Evolutionary conservation across 1,140 invertebrate species (phyloP).

Genomic region (Octopus sinensis): DNA sequence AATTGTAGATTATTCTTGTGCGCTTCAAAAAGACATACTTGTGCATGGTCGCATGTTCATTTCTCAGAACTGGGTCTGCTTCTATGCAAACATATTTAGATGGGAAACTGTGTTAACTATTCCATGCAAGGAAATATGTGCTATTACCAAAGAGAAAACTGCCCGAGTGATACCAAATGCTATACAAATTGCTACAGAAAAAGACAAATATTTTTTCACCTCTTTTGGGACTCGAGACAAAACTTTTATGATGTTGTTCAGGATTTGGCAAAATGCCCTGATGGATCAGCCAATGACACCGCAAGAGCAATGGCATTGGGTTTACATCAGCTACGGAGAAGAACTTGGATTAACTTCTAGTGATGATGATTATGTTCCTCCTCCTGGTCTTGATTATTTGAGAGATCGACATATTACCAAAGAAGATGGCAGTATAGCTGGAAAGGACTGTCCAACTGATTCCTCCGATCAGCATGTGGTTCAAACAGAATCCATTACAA

Average conservation of each 20-base stretch:
- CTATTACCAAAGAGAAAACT: slow-evolving; percentile 90
- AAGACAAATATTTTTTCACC: slow-evolving; percentile 88
- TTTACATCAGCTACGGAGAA: slow-evolving; percentile 86
- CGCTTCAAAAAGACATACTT: slow-evolving; percentile 86
- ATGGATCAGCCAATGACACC: slow-evolving; percentile 82
- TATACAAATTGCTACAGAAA: slow-evolving; percentile 77
- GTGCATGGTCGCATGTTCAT: slow-evolving; percentile 88
- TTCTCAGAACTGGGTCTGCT: slow-evolving; percentile 88
- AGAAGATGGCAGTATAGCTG: no score
- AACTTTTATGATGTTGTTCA: slow-evolving; percentile 89
- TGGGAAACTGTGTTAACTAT: slow-evolving; percentile 80
- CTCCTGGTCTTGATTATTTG: no score
- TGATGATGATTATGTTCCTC: no score
- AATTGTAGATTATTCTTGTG: slow-evolving; percentile 95
- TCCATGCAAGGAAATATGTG: slow-evolving; percentile 82
- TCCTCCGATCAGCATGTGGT: no score
- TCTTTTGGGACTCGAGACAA: slow-evolving; percentile 89
- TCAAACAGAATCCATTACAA: no score
- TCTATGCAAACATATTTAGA: slow-evolving; percentile 91
- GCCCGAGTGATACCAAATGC: slow-evolving; percentile 93
- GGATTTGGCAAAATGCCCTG: slow-evolving; percentile 92
- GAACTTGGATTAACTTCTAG: slow-evolving; percentile 87
- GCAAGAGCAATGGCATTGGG: slow-evolving; percentile 86
- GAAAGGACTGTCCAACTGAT: no score
- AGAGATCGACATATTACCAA: no score